phyloP scores from a whole-genome alignment of 2,888 invertebrate genomes.

The Antitype chi region DNA sequence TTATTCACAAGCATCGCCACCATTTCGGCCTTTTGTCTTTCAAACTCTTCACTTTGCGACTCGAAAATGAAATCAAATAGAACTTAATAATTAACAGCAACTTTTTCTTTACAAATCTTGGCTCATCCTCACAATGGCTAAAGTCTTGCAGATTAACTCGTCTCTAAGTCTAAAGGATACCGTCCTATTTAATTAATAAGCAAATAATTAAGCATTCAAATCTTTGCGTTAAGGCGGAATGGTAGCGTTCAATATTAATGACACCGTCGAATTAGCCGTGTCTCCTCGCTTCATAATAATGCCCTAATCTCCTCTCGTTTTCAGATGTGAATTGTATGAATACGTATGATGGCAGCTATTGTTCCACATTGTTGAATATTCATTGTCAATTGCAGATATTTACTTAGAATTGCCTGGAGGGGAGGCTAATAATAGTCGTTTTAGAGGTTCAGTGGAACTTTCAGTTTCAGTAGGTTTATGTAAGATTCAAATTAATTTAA shows the following conservation, averaged over 20 bases:
- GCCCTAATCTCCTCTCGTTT: slow-evolving; percentile 46
- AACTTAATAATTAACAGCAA: slow-evolving; percentile 49
- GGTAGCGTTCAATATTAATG: slow-evolving; percentile 65
- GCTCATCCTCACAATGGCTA: slow-evolving; percentile 46
- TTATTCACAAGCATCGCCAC: too few species aligned
- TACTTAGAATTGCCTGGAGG: background rate
- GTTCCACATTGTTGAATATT: slow-evolving; percentile 30
- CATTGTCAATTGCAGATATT: slow-evolving; percentile 25
- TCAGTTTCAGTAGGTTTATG: background rate
- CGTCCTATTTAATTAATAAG: slow-evolving; percentile 69
- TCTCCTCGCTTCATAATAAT: slow-evolving; percentile 37
- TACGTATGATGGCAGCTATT: slow-evolving; percentile 30
- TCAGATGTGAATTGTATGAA: slow-evolving; percentile 42
- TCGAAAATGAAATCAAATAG: slow-evolving; percentile 45
- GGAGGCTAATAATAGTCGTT: background rate
- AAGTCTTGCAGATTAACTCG: slow-evolving; percentile 57
- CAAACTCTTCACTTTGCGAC: slow-evolving; percentile 27
- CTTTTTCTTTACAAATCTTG: slow-evolving; percentile 44
- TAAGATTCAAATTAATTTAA: background rate
- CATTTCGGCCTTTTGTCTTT: slow-evolving; percentile 1
- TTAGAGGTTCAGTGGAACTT: background rate
- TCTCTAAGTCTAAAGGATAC: slow-evolving; percentile 55
- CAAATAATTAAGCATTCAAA: slow-evolving; percentile 70
- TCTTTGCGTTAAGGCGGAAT: slow-evolving; percentile 58
- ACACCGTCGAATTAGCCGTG: slow-evolving; percentile 51